Conservation (phyloP, 2,797 vertebrate genomes). For the Oryzias dopingdopingensis region DNA sequence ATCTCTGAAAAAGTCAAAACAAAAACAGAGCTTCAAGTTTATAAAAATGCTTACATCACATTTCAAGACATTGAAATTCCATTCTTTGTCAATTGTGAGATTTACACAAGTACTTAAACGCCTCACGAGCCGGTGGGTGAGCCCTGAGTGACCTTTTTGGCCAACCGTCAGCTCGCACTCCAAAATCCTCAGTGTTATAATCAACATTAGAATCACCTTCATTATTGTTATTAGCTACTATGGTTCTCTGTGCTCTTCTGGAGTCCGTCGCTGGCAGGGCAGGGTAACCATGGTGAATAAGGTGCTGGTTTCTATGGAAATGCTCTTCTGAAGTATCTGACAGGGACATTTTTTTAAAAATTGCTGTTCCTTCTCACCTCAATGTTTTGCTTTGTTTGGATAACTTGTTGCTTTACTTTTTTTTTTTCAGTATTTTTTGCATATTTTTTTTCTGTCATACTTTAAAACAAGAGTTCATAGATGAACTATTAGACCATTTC, state of each 20-base stretch:
- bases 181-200: slow-evolving; percentile 29
- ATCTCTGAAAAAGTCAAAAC: slow-evolving; percentile 40
- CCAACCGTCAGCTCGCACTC: slow-evolving; percentile 27
- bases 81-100: slow-evolving; percentile 53
- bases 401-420: slow-evolving; percentile 62
- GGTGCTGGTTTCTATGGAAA: slow-evolving; percentile 76
- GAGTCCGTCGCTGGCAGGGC: slow-evolving; percentile 56
- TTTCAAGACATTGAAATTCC: slow-evolving; percentile 54
- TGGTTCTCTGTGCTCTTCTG: slow-evolving; percentile 54
- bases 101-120: slow-evolving; percentile 55
- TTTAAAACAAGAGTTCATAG: slow-evolving; percentile 46
- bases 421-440: slow-evolving; percentile 14
- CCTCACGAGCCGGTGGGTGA: slow-evolving; percentile 44
- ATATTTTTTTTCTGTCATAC: slow-evolving; percentile 48
- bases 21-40: slow-evolving; percentile 71
- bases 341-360: slow-evolving; percentile 44
- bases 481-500: slow-evolving; percentile 53
- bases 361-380: slow-evolving; percentile 51
- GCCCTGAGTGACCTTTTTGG: slow-evolving; percentile 16
- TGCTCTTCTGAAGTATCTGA: slow-evolving; percentile 59
- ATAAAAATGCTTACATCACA: slow-evolving; percentile 70
- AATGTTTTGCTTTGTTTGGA: slow-evolving; percentile 68
- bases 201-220: slow-evolving; percentile 31
- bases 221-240: slow-evolving; percentile 57
- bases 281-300: slow-evolving; percentile 72